These are phyloP conservation scores for Glareola pratincola DNA, from an alignment of 2,113 vertebrate species.

Conservation along the genomic window DNA sequence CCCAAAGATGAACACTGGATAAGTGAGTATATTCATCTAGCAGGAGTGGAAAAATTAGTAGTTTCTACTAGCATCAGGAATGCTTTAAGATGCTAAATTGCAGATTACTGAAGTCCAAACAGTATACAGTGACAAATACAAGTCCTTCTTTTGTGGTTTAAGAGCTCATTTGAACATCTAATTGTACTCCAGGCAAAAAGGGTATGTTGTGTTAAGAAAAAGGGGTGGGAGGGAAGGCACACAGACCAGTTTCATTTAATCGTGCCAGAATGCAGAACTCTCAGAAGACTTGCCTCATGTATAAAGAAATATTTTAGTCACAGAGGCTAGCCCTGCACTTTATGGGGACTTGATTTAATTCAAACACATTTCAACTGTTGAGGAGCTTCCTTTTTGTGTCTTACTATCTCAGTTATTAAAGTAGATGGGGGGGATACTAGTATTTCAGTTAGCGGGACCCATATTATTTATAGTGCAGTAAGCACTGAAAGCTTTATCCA, in stretches of 20 bases:
- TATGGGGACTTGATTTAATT: background rate
- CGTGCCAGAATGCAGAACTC: background rate
- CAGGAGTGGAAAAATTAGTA: background rate
- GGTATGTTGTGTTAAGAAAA: background rate
- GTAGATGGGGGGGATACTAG: background rate
- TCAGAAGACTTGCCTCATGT: background rate
- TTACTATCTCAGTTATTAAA: background rate
- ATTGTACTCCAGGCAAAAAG: background rate
- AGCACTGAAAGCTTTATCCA: background rate
- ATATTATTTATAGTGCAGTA: background rate
- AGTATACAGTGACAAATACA: background rate
- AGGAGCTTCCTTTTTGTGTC: background rate
- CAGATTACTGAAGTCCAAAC: background rate
- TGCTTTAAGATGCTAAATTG: background rate
- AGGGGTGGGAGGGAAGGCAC: background rate
- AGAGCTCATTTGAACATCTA: background rate
- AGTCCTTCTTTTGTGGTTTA: background rate
- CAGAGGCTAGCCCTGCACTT: background rate
- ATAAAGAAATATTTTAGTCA: background rate
- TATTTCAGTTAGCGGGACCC: background rate
- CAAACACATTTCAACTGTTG: background rate
- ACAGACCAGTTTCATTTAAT: background rate
- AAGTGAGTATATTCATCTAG: background rate
- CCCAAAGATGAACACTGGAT: background rate
- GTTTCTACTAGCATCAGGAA: background rate